These are phyloP conservation scores for Albula glossodonta DNA, from an alignment of 2,113 vertebrate genomes.

Conservation along the genomic window DNA sequence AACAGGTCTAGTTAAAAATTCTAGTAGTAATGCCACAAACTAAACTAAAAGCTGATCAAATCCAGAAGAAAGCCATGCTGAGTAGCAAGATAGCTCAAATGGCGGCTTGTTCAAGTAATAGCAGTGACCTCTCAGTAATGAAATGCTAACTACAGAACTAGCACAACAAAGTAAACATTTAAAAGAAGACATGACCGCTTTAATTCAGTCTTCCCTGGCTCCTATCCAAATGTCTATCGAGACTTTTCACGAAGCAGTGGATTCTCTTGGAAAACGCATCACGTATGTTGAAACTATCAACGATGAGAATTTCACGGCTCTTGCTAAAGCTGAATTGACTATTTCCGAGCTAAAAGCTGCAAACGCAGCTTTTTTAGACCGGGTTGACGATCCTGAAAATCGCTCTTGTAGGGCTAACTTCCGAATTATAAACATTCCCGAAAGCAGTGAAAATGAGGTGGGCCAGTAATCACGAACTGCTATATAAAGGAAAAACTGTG, in stretches of 20 bases:
- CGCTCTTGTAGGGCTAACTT: neutral
- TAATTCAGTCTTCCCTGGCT: too few species aligned
- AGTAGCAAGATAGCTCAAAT: too few species aligned
- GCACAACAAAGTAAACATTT: too few species aligned
- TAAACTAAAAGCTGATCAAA: too few species aligned
- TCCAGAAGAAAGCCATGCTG: too few species aligned
- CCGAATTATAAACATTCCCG: slow-evolving; percentile 2
- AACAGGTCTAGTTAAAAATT: too few species aligned
- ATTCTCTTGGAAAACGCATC: neutral
- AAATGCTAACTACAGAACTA: too few species aligned
- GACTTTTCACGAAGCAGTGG: neutral
- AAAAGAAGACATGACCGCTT: too few species aligned
- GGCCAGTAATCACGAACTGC: slow-evolving; percentile 3
- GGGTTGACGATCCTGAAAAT: neutral
- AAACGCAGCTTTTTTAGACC: neutral
- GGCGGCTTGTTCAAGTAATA: too few species aligned
- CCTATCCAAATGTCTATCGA: too few species aligned
- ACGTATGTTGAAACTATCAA: neutral
- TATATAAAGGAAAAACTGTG: neutral
- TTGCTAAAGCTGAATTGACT: neutral
- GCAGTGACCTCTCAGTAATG: too few species aligned
- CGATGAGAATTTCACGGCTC: neutral
- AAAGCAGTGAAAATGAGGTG: neutral
- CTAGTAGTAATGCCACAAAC: too few species aligned
- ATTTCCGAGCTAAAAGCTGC: slow-evolving; percentile 12